These are phyloP conservation scores for Elaphurus davidianus DNA, from an alignment of 2,113 vertebrate species.

Conservation along the genomic window DNA sequence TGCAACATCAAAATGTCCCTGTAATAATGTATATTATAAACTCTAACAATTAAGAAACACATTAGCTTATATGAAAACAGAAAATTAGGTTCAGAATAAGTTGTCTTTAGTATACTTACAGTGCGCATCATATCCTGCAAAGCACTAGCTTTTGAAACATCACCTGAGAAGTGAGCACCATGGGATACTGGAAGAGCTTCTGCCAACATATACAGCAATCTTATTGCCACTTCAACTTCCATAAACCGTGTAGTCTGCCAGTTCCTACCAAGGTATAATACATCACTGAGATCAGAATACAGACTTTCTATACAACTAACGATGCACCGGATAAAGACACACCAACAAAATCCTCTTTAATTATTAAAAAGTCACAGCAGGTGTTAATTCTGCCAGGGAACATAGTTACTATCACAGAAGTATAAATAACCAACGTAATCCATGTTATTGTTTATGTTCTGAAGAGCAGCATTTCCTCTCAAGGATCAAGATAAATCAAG, in stretches of 20 bases:
- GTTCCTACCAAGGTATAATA: constrained; percentile 80
- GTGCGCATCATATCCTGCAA: constrained; percentile 99
- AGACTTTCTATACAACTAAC: not conserved
- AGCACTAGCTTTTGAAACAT: constrained; percentile 91
- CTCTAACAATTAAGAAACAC: not conserved
- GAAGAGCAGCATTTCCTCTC: not conserved
- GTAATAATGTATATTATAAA: not conserved
- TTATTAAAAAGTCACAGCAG: not conserved
- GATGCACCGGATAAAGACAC: not conserved
- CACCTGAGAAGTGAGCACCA: constrained; percentile 96
- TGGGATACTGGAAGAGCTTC: constrained; percentile 97
- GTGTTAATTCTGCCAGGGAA: not conserved
- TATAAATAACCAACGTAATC: not conserved
- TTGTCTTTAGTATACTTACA: constrained; percentile 80
- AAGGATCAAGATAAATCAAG: not conserved
- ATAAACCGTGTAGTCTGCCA: constrained; percentile 94
- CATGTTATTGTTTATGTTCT: not conserved
- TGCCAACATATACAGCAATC: constrained; percentile 97
- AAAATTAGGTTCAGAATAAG: constrained; percentile 40
- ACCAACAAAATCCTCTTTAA: not conserved
- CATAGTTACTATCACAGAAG: not conserved
- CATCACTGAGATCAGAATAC: not conserved
- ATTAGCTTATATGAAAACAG: not conserved
- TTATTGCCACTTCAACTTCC: constrained; percentile 97
- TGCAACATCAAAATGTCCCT: not conserved